Percentiles rank a stretch among this genome's conserved stretches.
Conservation (phyloP, 2,113 vertebrate genomes). For the Camelus dromedarius region DNA sequence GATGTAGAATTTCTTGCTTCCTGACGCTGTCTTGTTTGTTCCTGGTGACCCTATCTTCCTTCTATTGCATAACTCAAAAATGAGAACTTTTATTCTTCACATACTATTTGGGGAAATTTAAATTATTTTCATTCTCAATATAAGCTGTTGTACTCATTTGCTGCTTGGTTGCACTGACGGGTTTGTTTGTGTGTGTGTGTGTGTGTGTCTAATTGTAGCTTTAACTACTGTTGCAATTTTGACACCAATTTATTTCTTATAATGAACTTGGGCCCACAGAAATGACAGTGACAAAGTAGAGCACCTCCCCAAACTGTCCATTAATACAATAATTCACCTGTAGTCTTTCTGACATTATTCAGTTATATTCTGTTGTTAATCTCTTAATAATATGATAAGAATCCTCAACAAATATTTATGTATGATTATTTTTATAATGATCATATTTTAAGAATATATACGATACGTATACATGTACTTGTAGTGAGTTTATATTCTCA, state of each 20-base stretch:
- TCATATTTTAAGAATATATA: not conserved
- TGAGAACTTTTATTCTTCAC: not conserved
- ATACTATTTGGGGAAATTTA: not conserved
- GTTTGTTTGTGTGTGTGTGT: too few species aligned
- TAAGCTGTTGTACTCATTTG: not conserved
- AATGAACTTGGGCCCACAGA: not conserved
- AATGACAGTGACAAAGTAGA: not conserved
- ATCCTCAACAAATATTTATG: not conserved
- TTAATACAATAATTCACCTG: not conserved
- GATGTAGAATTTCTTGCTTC: not conserved
- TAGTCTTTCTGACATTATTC: not conserved
- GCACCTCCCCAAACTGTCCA: not conserved
- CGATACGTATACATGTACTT: not conserved
- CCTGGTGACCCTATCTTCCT: not conserved
- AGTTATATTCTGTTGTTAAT: not conserved
- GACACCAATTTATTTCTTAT: not conserved
- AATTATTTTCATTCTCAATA: not conserved
- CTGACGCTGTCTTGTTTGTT: not conserved
- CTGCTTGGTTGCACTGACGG: not conserved
- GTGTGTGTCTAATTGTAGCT: not conserved
- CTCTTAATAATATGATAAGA: not conserved
- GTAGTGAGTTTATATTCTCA: not conserved
- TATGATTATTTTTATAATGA: not conserved
- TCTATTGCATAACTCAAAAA: not conserved
- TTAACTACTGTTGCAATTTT: not conserved